Percentiles rank a stretch among this genome's conserved stretches.
These are phyloP conservation scores for Todiramphus saurophagus DNA, from an alignment of 2,113 vertebrate species.

Conservation along the genomic window DNA sequence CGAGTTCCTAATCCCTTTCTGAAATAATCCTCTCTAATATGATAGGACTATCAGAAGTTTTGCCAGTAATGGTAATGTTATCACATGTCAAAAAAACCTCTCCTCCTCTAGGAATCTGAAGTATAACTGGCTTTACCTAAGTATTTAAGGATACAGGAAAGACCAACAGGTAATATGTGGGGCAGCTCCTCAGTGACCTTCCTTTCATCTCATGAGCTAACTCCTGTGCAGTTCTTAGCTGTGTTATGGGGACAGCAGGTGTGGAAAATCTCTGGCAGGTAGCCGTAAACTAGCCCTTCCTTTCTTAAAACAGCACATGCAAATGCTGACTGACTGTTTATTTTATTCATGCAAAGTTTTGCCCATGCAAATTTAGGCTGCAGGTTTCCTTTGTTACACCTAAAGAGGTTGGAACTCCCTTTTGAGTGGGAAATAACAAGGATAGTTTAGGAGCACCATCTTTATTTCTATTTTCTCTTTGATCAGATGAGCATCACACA, in stretches of 20 bases:
- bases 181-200: background rate
- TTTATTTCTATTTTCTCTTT: background rate
- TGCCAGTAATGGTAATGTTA: background rate
- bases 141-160: background rate
- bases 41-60: background rate
- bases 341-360: slow-evolving; percentile 35
- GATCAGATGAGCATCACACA: fast-evolving
- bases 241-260: background rate
- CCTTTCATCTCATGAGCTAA: background rate
- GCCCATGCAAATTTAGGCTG: background rate
- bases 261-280: background rate
- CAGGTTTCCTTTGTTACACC: background rate
- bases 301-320: background rate
- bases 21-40: background rate
- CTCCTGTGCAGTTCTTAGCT: background rate
- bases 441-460: background rate
- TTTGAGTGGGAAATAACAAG: background rate
- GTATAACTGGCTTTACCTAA: background rate
- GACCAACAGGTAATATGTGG: background rate
- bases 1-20: background rate
- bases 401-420: background rate
- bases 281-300: background rate
- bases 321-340: slow-evolving; percentile 8
- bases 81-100: fast-evolving
- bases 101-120: background rate